phyloP scores from a whole-genome alignment of 2,888 invertebrate species.

The Blastobasis lacticolella region DNA sequence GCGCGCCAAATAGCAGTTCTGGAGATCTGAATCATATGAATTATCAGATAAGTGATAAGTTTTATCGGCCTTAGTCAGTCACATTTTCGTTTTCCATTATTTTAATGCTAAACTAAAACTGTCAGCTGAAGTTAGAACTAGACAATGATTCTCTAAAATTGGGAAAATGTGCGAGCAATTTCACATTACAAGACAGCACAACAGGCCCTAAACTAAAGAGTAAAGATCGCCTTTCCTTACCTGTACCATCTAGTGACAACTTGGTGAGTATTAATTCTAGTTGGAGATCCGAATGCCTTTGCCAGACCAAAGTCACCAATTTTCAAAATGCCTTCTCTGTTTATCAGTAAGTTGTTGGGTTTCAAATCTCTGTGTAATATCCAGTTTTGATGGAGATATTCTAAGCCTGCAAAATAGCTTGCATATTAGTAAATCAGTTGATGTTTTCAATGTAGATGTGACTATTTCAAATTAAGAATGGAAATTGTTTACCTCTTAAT shows the following conservation, averaged over 20 bases:
- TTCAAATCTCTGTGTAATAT: constrained; percentile 98
- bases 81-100: too few species aligned
- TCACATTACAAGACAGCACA: too few species aligned
- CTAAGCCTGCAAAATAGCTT: constrained; percentile 76
- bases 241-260: constrained; percentile 97
- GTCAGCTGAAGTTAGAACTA: too few species aligned
- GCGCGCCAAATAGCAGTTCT: constrained; percentile 95
- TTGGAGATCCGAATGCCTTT: constrained; percentile 97
- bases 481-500: constrained; percentile 76
- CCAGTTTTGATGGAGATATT: constrained; percentile 96
- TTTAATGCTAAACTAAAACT: too few species aligned
- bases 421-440: too few species aligned
- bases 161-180: too few species aligned
- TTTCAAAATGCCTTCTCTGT: constrained; percentile 93
- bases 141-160: too few species aligned
- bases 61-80: too few species aligned
- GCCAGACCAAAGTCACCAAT: constrained; percentile 99
- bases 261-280: constrained; percentile 96
- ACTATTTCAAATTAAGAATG: too few species aligned
- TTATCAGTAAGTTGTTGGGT: constrained; percentile 98
- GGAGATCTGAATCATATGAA: constrained; percentile 76
- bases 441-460: too few species aligned
- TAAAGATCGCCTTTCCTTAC: constrained; percentile 36
- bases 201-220: too few species aligned
- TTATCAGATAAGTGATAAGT: too few species aligned